These are phyloP conservation scores for Gymnarchus niloticus DNA, from an alignment of 2,113 vertebrate genomes.

Conservation along the genomic window DNA sequence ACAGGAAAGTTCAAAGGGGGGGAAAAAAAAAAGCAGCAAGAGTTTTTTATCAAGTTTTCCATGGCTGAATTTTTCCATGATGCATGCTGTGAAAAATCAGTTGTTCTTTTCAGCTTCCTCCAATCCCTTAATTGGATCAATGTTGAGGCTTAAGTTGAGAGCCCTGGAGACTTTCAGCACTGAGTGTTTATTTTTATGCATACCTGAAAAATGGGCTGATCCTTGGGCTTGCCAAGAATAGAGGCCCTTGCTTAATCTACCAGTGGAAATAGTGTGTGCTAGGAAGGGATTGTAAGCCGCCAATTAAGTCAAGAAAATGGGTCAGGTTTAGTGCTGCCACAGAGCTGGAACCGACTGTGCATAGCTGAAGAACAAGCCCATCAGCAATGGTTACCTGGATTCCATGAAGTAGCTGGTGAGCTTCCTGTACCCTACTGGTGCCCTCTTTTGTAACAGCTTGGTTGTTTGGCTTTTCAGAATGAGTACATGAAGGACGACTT, in stretches of 20 bases:
- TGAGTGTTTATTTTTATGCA: neutral
- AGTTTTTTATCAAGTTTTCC: neutral
- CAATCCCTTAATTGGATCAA: conserved; percentile 49
- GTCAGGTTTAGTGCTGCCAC: neutral
- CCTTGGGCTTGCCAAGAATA: neutral
- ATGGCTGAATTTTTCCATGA: neutral
- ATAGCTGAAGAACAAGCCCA: neutral
- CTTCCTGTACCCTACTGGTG: neutral
- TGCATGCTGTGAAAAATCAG: neutral
- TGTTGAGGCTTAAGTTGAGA: conserved; percentile 32
- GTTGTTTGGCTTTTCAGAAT: conserved; percentile 64
- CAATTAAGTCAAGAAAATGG: neutral
- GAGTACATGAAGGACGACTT: conserved; percentile 99
- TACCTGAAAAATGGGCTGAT: neutral
- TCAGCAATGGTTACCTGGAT: neutral
- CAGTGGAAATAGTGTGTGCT: neutral
- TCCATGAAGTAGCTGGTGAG: neutral
- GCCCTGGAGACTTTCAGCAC: neutral
- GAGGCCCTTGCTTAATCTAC: neutral
- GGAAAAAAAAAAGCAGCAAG: neutral
- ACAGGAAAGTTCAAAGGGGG: neutral
- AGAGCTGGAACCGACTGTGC: neutral
- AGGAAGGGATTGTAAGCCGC: too few relatives aligned
- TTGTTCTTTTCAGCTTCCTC: conserved; percentile 19
- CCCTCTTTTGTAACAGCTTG: neutral